Percentiles rank a stretch among this genome's conserved stretches.
Conservation (phyloP, 2,113 vertebrate genomes). For the Pontoporia blainvillei region DNA sequence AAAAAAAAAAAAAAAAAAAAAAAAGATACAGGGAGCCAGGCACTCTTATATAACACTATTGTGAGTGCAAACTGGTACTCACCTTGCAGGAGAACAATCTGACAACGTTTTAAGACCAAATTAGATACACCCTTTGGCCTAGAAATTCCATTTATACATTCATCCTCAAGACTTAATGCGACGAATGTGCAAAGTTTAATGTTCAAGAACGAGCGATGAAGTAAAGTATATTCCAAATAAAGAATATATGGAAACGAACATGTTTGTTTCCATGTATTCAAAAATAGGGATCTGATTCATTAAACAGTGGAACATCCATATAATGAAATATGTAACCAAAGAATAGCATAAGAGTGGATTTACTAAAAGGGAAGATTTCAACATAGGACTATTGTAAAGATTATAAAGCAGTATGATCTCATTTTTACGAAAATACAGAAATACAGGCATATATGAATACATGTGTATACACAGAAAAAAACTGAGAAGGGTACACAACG, state of each 20-base stretch:
- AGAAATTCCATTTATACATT: neutral
- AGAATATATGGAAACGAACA: neutral
- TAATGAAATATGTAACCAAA: neutral
- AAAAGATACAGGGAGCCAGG: neutral
- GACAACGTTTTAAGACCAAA: neutral
- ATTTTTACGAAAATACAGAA: constrained; percentile 32
- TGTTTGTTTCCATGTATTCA: neutral
- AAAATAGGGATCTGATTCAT: neutral
- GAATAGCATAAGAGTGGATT: neutral
- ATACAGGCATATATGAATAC: neutral
- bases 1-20: too few relatives aligned
- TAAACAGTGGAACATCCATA: neutral
- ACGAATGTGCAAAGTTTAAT: neutral
- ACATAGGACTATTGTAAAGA: neutral
- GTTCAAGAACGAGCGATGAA: neutral
- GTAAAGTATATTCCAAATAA: neutral
- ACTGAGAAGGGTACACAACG: neutral
- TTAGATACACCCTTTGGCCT: neutral
- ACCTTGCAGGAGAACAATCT: neutral
- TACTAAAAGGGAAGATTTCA: constrained; percentile 5
- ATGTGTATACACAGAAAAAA: neutral
- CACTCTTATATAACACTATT: neutral
- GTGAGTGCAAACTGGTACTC: neutral
- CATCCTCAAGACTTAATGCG: neutral
- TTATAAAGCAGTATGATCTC: neutral